These are phyloP conservation scores for Autographa pulchrina DNA, from an alignment of 2,888 invertebrate species.

Conservation along the genomic window DNA sequence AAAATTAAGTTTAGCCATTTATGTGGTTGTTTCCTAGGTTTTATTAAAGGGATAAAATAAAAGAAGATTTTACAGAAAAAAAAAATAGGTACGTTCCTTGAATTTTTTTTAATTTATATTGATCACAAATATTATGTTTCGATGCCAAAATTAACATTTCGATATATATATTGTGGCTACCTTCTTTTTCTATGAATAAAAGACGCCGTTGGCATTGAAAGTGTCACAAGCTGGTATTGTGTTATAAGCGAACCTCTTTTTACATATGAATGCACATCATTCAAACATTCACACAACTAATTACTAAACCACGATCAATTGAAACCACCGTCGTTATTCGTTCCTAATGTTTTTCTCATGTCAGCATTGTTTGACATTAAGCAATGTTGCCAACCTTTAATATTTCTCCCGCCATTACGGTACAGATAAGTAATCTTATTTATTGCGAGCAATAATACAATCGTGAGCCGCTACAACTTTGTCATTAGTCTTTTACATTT, in stretches of 20 bases:
- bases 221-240: not conserved
- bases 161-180: not conserved
- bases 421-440: conserved; percentile 12
- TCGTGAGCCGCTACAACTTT: conserved; percentile 1
- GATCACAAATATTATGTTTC: too few relatives aligned
- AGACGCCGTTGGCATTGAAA: not conserved
- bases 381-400: conserved; percentile 18
- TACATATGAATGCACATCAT: conserved; percentile 6
- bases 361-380: conserved; percentile 9
- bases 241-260: conserved; percentile 4
- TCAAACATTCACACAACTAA: conserved; percentile 8
- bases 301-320: conserved; percentile 17
- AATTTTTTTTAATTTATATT: too few relatives aligned
- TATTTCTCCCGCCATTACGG: conserved; percentile 12
- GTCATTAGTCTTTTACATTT: conserved; percentile 5
- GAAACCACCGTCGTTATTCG: conserved; percentile 3
- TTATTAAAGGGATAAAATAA: too few relatives aligned
- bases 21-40: too few relatives aligned
- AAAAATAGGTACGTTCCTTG: too few relatives aligned
- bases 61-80: too few relatives aligned
- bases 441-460: conserved; percentile 5
- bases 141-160: too few relatives aligned
- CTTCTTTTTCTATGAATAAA: not conserved
- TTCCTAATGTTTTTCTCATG: conserved; percentile 14
- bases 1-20: too few relatives aligned